Conservation (phyloP, 2,888 invertebrate species). For the Chloromyia formosa region DNA sequence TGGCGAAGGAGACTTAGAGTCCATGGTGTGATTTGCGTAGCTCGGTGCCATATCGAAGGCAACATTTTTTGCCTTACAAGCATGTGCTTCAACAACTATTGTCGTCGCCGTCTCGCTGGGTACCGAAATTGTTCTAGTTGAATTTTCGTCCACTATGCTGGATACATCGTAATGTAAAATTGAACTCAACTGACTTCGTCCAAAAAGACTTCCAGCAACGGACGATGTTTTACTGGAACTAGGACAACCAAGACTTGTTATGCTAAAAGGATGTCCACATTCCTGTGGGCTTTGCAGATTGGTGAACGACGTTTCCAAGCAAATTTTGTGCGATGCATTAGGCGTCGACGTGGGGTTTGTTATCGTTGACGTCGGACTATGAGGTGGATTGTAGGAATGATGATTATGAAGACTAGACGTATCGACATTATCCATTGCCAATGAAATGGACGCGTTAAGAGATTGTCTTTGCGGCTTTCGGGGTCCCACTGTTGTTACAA, state of each 20-base stretch:
- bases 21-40: slow-evolving; percentile 29
- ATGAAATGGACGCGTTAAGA: slow-evolving; percentile 63
- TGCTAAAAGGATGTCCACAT: slow-evolving; percentile 45
- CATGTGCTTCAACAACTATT: slow-evolving; percentile 52
- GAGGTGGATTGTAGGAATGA: slow-evolving; percentile 57
- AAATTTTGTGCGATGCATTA: slow-evolving; percentile 68
- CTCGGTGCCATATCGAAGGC: slow-evolving; percentile 59
- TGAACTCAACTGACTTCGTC: slow-evolving; percentile 63
- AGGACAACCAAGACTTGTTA: slow-evolving; percentile 47
- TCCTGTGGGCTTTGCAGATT: slow-evolving; percentile 70
- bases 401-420: slow-evolving; percentile 52
- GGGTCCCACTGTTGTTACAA: slow-evolving; percentile 81
- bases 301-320: slow-evolving; percentile 80
- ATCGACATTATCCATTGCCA: slow-evolving; percentile 59
- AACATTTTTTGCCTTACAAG: slow-evolving; percentile 56
- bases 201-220: slow-evolving; percentile 61
- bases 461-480: slow-evolving; percentile 76
- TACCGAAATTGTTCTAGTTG: slow-evolving; percentile 59
- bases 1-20: slow-evolving; percentile 51
- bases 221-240: slow-evolving; percentile 61
- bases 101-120: slow-evolving; percentile 61
- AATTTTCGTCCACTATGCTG: slow-evolving; percentile 60
- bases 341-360: slow-evolving; percentile 64
- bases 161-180: slow-evolving; percentile 64
- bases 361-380: slow-evolving; percentile 66